A percentile compares a stretch with the other conserved stretches of the same genome.
These are phyloP conservation scores for Rhinoraja longicauda DNA, from an alignment of 2,797 vertebrate species.

Conservation along the genomic window DNA sequence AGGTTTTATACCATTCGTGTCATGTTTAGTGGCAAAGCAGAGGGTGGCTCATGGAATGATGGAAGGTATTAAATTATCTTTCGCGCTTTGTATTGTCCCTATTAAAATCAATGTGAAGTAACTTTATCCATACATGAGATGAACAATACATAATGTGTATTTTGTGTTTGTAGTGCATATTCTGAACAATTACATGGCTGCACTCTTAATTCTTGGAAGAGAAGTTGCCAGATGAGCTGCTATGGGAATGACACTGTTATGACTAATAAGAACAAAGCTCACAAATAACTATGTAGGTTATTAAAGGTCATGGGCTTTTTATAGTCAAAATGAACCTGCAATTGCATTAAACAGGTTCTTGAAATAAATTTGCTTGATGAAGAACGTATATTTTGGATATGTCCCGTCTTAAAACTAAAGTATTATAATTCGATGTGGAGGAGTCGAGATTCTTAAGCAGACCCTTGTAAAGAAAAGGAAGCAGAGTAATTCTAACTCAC, in stretches of 20 bases:
- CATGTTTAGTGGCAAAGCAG: not conserved
- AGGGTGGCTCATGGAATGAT: not conserved
- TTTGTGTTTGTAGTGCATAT: not conserved
- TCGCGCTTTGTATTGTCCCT: not conserved
- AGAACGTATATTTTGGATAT: not conserved
- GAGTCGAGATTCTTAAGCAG: not conserved
- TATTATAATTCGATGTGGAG: not conserved
- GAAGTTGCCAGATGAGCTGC: not conserved
- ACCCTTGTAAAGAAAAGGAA: not conserved
- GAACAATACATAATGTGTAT: not conserved
- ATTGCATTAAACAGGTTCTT: not conserved
- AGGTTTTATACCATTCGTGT: not conserved
- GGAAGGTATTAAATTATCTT: not conserved
- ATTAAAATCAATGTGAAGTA: not conserved
- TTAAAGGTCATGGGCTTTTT: conserved; percentile 11
- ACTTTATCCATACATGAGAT: not conserved
- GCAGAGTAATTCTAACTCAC: not conserved
- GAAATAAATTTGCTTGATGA: not conserved
- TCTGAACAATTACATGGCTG: not conserved
- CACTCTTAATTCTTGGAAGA: not conserved
- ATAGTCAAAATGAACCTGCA: not conserved
- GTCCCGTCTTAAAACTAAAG: not conserved
- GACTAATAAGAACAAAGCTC: not conserved
- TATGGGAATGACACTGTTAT: not conserved
- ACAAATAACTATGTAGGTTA: not conserved